Percentiles rank a stretch among this genome's conserved stretches.
Evolutionary conservation across 2,888 invertebrate genomes (phyloP).

Genomic region (Chaetoderma sp.): DNA sequence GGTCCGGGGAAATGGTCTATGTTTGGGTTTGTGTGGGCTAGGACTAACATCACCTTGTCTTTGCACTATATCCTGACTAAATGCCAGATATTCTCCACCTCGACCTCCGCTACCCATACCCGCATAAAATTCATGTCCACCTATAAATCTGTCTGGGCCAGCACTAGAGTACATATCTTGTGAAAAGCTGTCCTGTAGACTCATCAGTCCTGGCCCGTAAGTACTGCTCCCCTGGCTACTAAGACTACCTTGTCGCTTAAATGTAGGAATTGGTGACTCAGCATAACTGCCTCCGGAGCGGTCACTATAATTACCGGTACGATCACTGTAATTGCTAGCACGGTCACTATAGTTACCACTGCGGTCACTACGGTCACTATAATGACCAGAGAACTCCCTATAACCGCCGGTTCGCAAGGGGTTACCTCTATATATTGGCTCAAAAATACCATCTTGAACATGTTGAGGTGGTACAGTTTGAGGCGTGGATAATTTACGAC

Average conservation of each 20-base stretch:
- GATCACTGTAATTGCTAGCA: no score
- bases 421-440: no score
- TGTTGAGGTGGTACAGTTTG: no score
- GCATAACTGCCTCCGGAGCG: not conserved
- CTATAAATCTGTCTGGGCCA: no score
- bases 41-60: constrained; percentile 56
- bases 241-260: not conserved
- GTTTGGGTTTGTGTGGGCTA: constrained; percentile 55
- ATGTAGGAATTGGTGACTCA: not conserved
- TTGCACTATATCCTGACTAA: constrained; percentile 58
- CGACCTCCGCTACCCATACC: not conserved
- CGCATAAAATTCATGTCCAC: not conserved
- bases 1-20: constrained; percentile 65
- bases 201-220: no score
- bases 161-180: not conserved
- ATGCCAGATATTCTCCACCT: constrained; percentile 51
- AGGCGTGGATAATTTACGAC: no score
- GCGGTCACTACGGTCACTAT: no score
- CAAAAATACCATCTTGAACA: no score
- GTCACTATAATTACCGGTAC: constrained; percentile 2
- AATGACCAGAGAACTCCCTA: no score
- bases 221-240: not conserved
- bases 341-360: no score
- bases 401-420: no score
- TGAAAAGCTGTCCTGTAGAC: not conserved